Evolutionary conservation across 35 echinoderm and acorn worm genomes (phyloP), one percentile per base, ranked within the genome.

Genomic region (Stichopus chloronotus): DNA sequence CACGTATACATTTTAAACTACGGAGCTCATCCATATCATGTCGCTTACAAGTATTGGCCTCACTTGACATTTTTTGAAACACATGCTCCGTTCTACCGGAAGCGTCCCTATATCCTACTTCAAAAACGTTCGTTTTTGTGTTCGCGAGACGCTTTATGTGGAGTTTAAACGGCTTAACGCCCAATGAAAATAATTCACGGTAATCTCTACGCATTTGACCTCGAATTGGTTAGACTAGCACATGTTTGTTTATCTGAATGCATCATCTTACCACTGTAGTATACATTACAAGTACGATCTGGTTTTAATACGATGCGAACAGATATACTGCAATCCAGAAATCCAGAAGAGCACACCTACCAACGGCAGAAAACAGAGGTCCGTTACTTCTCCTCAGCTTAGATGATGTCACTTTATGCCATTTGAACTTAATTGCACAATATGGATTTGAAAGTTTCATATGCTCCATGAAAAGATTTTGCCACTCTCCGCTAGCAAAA

Each of bases 61-160:
- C 90, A 83, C 90, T 92, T 12, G 90, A 92, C 21, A 92, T 14
- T 22, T 83, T 92, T 74, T 90, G 88, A 63, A 76, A 90, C 11
- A 90, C 88, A 90, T 30, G 22, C 56, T 90, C n/a, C 8, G 90
- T 92, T 16, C 5, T 92, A 17, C 90, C 90, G 5, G 53, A 59
- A 17, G 8, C 21, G 25, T 92, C 78, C 82, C 90, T 52, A 52
- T 92, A 81, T 0, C 90, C 90, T 3, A 78, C 81, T 20, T 80
- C 23, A 53, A 58, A 92, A 63, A 81, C 59, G 24, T 9, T 24
- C 12, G 43, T 53, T 8, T 63, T 52, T 0, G 59, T 56, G 5
- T 81, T 60, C 78, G 43, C 17, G 58, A 92, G 43, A 81, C 63
- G 23, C 17, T 61, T 30, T 25, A 92, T 79, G 5, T 92, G 78